Base-by-base conservation (phyloP, 2,113 vertebrate species). In the Phyllopteryx taeniolatus region DNA sequence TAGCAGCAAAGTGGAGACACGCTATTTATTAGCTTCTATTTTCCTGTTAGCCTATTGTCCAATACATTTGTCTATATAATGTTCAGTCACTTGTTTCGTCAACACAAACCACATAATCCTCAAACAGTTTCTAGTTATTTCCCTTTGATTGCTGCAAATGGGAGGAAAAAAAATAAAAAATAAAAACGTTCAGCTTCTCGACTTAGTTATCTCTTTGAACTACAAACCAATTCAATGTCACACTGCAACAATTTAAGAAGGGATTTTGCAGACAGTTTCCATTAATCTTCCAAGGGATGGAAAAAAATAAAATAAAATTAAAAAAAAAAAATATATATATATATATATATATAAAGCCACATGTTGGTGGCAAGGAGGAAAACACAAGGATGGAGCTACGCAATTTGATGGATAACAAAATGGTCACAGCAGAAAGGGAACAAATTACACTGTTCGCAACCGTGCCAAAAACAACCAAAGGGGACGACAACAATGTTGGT, bases 391-490 rank as follows among this genome's bases (percentile, higher is more conserved):
- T 66, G 61, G 63, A 19, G 68, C 68, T 33, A 71, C 79, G 86
- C 83, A 67, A 86, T 87, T 83, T 85, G 77, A 82, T 77, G 85
- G 81, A 79, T 80, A 79, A 83, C 84, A 89, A 83, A 88, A 88
- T 79, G 83, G 85, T 39, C 87, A 86, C 78, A 79, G 84, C 82
- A 73, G 76, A 83, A 74, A 80, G 72, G 70, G 83, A 88, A 88
- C 79, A 83, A 87, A 90, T 90, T 79, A 75, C 77, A 79, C 68
- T 31, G 79, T 90, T 78, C 79, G 79, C 57, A 44, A 47, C 46
- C 54, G 47, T 66, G 67, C 84, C 76, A 76, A 83, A 83, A 60
- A 81, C 74, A 74, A 76, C 78, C 84, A 82, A 78, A 63, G 79
- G 80, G 83, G 75, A 80, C 10, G 66, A 71, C 17, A 47, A 67